A percentile compares a stretch with the other conserved stretches of the same genome.
These are phyloP conservation scores for Drosophila niveifrons DNA, from an alignment of 2,888 invertebrate genomes.

Conservation along the genomic window DNA sequence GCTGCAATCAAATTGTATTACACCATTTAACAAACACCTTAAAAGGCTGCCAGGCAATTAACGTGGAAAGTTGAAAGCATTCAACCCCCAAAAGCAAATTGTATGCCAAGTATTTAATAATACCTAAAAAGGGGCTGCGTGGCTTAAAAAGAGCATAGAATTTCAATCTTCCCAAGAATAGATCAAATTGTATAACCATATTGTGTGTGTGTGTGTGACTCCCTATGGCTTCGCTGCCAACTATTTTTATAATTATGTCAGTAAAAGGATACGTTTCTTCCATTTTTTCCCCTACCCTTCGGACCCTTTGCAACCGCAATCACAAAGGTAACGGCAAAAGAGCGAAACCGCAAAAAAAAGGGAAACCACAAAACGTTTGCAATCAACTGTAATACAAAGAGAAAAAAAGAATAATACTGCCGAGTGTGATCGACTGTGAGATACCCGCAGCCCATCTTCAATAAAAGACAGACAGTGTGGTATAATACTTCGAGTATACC, in stretches of 20 bases:
- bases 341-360: conserved; percentile 72
- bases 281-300: conserved; percentile 45
- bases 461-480: too few relatives aligned
- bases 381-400: conserved; percentile 52
- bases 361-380: conserved; percentile 75
- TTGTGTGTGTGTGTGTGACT: conserved; percentile 11
- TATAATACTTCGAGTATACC: too few relatives aligned
- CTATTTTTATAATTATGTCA: conserved; percentile 40
- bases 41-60: not conserved
- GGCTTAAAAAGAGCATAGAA: conserved; percentile 1
- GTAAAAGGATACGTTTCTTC: conserved; percentile 61
- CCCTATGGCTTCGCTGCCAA: conserved; percentile 60
- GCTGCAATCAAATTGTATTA: not conserved
- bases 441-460: too few relatives aligned
- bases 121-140: not conserved
- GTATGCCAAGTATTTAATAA: conserved; percentile 1
- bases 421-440: too few relatives aligned
- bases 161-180: conserved; percentile 4
- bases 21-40: not conserved
- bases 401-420: not conserved
- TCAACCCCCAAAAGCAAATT: conserved; percentile 2
- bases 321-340: conserved; percentile 50
- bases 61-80: not conserved
- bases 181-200: conserved; percentile 1
- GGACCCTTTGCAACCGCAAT: not conserved